phyloP scores from a whole-genome alignment of 2,797 vertebrate genomes.

The Diglossa cyanea region DNA sequence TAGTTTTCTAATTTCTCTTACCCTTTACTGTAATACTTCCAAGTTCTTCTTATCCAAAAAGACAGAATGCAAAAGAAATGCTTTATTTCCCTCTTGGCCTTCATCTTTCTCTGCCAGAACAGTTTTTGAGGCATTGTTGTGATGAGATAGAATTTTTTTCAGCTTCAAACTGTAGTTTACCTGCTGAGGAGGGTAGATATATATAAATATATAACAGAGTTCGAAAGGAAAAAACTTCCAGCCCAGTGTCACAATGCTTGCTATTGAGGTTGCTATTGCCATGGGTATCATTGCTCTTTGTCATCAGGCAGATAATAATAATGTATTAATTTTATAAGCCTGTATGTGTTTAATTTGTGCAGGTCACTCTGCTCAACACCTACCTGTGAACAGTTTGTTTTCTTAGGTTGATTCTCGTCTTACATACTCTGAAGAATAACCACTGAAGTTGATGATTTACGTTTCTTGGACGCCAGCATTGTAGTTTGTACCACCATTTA shows the following conservation, averaged over 20 bases:
- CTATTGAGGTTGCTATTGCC: neutral
- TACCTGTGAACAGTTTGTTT: neutral
- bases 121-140: neutral
- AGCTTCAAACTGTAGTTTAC: neutral
- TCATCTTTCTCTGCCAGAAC: neutral
- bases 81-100: neutral
- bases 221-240: neutral
- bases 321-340: neutral
- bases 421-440: neutral
- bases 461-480: neutral
- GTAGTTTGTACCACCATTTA: neutral
- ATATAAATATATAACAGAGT: neutral
- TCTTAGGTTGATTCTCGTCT: neutral
- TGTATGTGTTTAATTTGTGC: neutral
- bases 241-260: neutral
- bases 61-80: neutral
- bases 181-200: neutral
- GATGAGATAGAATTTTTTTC: neutral
- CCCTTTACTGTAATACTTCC: neutral
- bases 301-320: neutral
- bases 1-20: neutral
- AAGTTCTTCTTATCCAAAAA: neutral
- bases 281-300: neutral
- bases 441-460: neutral
- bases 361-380: neutral